Conservation (phyloP, 2,888 invertebrate genomes). For the Thyatira batis region DNA sequence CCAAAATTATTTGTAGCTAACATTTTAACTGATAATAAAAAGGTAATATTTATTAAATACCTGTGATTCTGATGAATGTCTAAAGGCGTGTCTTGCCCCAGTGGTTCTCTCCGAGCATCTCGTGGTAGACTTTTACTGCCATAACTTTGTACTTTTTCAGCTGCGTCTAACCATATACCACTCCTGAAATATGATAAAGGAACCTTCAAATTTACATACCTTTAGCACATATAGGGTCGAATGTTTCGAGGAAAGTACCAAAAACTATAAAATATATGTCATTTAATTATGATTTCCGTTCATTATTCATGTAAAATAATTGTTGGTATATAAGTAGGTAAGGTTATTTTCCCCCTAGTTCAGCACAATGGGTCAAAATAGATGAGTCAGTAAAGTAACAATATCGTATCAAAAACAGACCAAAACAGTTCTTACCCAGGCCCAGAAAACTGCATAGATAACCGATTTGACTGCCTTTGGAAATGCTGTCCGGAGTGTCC, state of each 20-base stretch:
- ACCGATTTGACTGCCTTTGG: conserved; percentile 84
- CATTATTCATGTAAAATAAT: too few relatives aligned
- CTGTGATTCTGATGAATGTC: conserved; percentile 73
- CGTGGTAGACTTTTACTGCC: conserved; percentile 89
- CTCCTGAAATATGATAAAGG: conserved; percentile 62
- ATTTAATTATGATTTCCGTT: too few relatives aligned
- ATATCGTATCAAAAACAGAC: not conserved
- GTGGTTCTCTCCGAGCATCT: conserved; percentile 91
- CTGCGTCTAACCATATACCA: conserved; percentile 91
- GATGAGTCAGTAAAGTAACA: too few relatives aligned
- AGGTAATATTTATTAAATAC: conserved; percentile 44
- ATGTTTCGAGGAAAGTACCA: not conserved
- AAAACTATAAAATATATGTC: too few relatives aligned
- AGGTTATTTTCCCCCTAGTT: too few relatives aligned
- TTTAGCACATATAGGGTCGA: too few relatives aligned
- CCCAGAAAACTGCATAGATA: conserved; percentile 94
- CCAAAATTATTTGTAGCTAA: not conserved
- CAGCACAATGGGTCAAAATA: too few relatives aligned
- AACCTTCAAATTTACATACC: not conserved
- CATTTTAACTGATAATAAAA: not conserved
- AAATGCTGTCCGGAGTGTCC: conserved; percentile 57
- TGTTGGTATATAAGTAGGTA: too few relatives aligned
- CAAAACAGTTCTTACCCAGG: conserved; percentile 80
- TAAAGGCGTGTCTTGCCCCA: conserved; percentile 89
- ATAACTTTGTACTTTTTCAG: conserved; percentile 84